phyloP scores from a whole-genome alignment of 1,140 invertebrate species.

The Pseudoatta argentina region DNA sequence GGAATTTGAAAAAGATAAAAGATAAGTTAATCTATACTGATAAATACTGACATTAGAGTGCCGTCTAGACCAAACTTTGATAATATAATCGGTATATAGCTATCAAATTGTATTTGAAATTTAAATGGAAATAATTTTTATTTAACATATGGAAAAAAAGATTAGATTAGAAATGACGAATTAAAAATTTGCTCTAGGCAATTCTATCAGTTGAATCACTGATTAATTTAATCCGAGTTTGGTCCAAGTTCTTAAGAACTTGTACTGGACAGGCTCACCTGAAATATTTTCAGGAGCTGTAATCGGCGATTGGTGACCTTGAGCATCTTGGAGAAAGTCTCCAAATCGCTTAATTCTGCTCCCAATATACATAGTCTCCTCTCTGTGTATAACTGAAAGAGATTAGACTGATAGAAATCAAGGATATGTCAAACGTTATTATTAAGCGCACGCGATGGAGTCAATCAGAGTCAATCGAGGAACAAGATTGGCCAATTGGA shows the following conservation, averaged over 20 bases:
- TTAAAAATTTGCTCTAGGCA: neutral
- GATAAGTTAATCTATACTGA: too few relatives aligned
- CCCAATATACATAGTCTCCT: slow-evolving; percentile 88
- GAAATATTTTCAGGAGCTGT: slow-evolving; percentile 89
- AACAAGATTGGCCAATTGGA: too few relatives aligned
- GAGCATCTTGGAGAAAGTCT: slow-evolving; percentile 91
- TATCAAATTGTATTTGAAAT: neutral
- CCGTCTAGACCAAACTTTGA: neutral
- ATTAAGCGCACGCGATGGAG: neutral
- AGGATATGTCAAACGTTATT: neutral
- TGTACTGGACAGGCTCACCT: slow-evolving; percentile 83
- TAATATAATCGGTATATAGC: neutral
- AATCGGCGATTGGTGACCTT: slow-evolving; percentile 90
- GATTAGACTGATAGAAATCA: neutral
- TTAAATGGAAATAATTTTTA: neutral
- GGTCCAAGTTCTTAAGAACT: neutral
- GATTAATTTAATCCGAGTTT: neutral
- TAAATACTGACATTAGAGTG: too few relatives aligned
- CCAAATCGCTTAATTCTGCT: slow-evolving; percentile 90
- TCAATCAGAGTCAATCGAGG: neutral
- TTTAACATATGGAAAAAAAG: neutral
- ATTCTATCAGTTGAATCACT: neutral
- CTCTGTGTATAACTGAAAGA: slow-evolving; percentile 89
- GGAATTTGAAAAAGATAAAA: too few relatives aligned
- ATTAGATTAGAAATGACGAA: neutral